Evolutionary conservation across 2,888 invertebrate genomes (phyloP).

Genomic region (Heteromyza rotundicornis): DNA sequence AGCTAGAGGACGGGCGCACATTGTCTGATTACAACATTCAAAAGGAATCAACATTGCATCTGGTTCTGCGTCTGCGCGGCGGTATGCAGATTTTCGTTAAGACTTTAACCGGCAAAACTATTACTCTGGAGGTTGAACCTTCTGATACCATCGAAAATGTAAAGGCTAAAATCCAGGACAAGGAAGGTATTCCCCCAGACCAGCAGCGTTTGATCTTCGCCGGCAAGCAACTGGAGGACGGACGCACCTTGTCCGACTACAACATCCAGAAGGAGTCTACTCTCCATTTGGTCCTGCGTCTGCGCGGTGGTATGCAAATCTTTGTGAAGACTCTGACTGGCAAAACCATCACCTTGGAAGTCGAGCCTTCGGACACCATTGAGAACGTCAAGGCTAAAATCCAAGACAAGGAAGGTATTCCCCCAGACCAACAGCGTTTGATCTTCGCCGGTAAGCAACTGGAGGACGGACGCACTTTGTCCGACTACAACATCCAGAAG

Average conservation of each 20-base stretch:
- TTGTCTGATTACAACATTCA: slow-evolving; percentile 5
- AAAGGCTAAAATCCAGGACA: slow-evolving; percentile 1
- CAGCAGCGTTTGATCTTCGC: slow-evolving; percentile 6
- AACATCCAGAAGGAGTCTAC: slow-evolving; percentile 5
- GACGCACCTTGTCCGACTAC: slow-evolving; percentile 2
- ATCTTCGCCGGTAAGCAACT: slow-evolving; percentile 45
- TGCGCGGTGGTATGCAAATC: slow-evolving; percentile 5
- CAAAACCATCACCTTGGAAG: slow-evolving; percentile 1
- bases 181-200: slow-evolving; percentile 3
- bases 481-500: slow-evolving; percentile 5
- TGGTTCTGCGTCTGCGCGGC: slow-evolving; percentile 1
- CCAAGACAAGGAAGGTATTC: slow-evolving; percentile 46
- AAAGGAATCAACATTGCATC: background rate
- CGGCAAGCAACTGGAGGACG: background rate
- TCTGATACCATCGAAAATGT: slow-evolving; percentile 2
- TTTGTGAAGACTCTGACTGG: background rate
- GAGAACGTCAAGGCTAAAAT: slow-evolving; percentile 26
- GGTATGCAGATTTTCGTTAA: slow-evolving; percentile 3
- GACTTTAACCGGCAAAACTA: background rate
- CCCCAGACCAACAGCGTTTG: slow-evolving; percentile 47
- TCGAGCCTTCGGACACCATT: background rate
- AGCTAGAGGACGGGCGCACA: background rate
- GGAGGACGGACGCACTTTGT: slow-evolving; percentile 42
- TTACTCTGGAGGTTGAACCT: background rate
- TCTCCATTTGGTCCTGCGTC: slow-evolving; percentile 1